A percentile compares a stretch with the other conserved stretches of the same genome.
Evolutionary conservation across 2,888 invertebrate genomes (phyloP).

Genomic region (Pandemis corylana): DNA sequence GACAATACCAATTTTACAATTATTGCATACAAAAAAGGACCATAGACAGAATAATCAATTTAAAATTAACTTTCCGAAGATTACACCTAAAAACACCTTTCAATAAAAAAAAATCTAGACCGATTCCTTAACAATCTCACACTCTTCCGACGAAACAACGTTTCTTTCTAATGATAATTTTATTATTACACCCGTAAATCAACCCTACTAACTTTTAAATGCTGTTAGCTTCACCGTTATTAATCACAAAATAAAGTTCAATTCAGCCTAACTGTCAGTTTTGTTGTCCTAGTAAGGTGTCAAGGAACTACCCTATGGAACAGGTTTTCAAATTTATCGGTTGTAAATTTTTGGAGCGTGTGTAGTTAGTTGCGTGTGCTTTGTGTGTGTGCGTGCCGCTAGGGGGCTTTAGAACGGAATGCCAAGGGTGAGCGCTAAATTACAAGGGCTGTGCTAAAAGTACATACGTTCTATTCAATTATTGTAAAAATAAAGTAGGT

Average conservation of each 20-base stretch:
- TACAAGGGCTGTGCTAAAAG: constrained; percentile 61
- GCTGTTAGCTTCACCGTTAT: background rate
- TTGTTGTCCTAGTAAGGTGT: constrained; percentile 50
- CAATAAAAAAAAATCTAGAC: background rate
- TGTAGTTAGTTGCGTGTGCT: constrained; percentile 46
- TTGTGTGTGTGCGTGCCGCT: constrained; percentile 58
- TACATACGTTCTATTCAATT: too few relatives aligned
- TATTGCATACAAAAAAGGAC: too few relatives aligned
- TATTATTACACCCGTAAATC: constrained; percentile 40
- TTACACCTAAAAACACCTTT: background rate
- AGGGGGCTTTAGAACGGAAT: constrained; percentile 64
- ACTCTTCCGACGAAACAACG: constrained; percentile 43
- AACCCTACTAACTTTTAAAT: constrained; percentile 37
- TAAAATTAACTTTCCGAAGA: background rate
- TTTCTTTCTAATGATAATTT: constrained; percentile 40
- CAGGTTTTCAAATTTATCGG: constrained; percentile 81
- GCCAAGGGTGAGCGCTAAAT: constrained; percentile 72
- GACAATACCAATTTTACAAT: too few relatives aligned
- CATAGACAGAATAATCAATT: background rate
- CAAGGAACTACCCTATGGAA: constrained; percentile 70
- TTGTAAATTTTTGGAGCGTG: constrained; percentile 65
- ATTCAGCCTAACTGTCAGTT: constrained; percentile 10
- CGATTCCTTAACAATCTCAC: background rate
- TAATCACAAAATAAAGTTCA: constrained; percentile 2
- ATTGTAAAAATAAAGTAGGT: too few relatives aligned